These are phyloP conservation scores for Xiphorhynchus elegans DNA, from an alignment of 2,113 vertebrate genomes.

Conservation along the genomic window DNA sequence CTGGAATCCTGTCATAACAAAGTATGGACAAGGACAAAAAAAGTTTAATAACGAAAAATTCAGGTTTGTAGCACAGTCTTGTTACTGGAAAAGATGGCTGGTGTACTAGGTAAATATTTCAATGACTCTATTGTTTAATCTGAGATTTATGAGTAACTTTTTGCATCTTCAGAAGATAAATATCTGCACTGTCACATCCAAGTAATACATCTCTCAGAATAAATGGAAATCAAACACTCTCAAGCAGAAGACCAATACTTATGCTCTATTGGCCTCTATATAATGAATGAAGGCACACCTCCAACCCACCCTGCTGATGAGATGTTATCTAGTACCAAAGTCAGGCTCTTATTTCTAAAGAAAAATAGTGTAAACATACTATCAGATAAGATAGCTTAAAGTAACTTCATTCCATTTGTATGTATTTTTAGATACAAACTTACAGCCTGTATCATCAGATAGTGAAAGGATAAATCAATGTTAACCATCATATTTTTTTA, in stretches of 20 bases:
- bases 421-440: background rate
- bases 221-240: background rate
- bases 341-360: background rate
- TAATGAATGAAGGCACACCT: background rate
- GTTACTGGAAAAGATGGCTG: background rate
- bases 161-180: background rate
- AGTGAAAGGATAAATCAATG: background rate
- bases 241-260: background rate
- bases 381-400: background rate
- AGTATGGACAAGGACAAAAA: background rate
- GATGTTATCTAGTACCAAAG: background rate
- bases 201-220: background rate
- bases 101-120: background rate
- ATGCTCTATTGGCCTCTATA: background rate
- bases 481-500: background rate
- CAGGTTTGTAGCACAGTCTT: background rate
- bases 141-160: background rate
- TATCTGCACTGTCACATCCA: background rate
- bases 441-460: too few species aligned
- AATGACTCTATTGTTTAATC: background rate
- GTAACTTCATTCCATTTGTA: background rate
- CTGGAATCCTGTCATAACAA: background rate
- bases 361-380: background rate
- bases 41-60: background rate
- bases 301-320: background rate